These are phyloP conservation scores for Lasaia peninsularis DNA, from an alignment of 1,140 invertebrate species.

Conservation along the genomic window DNA sequence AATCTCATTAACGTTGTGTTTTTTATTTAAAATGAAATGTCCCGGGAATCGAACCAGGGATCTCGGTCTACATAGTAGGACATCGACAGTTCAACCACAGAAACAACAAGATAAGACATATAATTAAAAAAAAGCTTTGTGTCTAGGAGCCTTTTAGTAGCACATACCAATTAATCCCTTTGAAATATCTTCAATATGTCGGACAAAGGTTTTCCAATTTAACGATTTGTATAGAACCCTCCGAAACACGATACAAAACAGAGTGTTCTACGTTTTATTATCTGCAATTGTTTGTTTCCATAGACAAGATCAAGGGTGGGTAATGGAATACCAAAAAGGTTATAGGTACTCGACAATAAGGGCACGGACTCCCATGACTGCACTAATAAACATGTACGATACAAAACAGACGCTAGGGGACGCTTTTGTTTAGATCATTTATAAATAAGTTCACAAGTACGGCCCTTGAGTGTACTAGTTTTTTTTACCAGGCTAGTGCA, in stretches of 20 bases:
- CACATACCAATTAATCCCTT: too few relatives aligned
- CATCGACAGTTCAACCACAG: too few relatives aligned
- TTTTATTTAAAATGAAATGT: too few relatives aligned
- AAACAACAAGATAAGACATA: too few relatives aligned
- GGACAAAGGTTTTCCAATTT: too few relatives aligned
- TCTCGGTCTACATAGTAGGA: too few relatives aligned
- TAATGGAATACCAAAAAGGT: conserved; percentile 30
- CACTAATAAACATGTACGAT: conserved; percentile 53
- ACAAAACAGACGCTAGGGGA: conserved; percentile 54
- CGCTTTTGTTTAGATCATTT: conserved; percentile 49
- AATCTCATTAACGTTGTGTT: too few relatives aligned
- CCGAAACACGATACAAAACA: not conserved
- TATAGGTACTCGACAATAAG: conserved; percentile 19
- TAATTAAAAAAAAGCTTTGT: too few relatives aligned
- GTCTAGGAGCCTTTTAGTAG: too few relatives aligned
- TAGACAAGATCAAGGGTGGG: conserved; percentile 25
- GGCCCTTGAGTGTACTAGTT: conserved; percentile 39
- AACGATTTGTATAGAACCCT: not conserved
- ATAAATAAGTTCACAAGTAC: conserved; percentile 55
- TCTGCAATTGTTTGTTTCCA: conserved; percentile 12
- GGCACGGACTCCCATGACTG: conserved; percentile 21
- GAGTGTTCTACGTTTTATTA: conserved; percentile 4
- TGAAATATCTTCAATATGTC: too few relatives aligned
- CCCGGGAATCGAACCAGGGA: too few relatives aligned
- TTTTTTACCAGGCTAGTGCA: conserved; percentile 1